phyloP scores from a whole-genome alignment of 2,888 invertebrate genomes.

The Hypomecis punctinalis region DNA sequence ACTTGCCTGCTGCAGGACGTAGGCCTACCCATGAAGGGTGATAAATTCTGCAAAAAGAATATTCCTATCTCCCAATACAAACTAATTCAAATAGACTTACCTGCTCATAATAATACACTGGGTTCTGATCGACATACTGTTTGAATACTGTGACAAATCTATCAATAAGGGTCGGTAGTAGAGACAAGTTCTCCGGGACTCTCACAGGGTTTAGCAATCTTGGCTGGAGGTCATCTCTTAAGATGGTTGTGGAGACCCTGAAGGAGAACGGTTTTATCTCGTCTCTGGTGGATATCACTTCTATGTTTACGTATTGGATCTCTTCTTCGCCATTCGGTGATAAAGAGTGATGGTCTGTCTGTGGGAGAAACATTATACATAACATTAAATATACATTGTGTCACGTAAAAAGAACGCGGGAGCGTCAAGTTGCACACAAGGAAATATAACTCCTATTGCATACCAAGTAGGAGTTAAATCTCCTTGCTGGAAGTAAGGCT shows the following conservation, averaged over 20 bases:
- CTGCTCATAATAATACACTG: conserved; percentile 84
- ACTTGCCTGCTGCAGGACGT: no score
- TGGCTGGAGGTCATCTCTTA: conserved; percentile 87
- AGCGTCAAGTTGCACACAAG: no score
- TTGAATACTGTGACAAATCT: conserved; percentile 94
- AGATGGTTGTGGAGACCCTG: conserved; percentile 91
- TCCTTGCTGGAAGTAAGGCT: no score
- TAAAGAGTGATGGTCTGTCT: conserved; percentile 89
- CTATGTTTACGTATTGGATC: conserved; percentile 92
- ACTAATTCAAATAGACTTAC: conserved; percentile 59
- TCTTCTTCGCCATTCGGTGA: conserved; percentile 89
- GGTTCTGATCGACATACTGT: conserved; percentile 89
- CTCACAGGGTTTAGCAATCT: conserved; percentile 60
- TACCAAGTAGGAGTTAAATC: no score
- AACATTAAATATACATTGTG: no score
- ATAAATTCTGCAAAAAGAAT: no score
- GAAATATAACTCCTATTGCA: no score
- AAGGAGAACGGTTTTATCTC: conserved; percentile 87
- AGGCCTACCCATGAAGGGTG: no score
- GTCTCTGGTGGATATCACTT: conserved; percentile 87
- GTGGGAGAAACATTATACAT: conserved; percentile 33
- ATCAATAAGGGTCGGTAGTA: conserved; percentile 91
- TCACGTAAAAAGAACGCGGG: no score
- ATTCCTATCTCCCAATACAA: background rate
- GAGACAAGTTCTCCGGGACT: conserved; percentile 69